Conservation (phyloP, 2,113 vertebrate species). For the Thinocorus orbignyianus region DNA sequence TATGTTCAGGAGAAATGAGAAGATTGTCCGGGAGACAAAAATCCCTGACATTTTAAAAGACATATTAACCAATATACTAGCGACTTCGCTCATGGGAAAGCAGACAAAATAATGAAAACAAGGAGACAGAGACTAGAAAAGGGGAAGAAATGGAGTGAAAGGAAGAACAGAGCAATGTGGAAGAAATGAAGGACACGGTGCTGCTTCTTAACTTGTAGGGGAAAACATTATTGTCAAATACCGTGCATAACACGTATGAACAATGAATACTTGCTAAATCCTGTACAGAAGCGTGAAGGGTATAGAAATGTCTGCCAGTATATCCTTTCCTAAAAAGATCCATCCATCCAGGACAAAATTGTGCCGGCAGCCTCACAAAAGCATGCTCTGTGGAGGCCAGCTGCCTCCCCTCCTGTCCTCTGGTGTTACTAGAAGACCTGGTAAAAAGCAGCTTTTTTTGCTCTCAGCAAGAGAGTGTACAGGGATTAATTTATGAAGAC, state of each 20-base stretch:
- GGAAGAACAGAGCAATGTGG: not conserved
- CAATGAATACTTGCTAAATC: slow-evolving; percentile 12
- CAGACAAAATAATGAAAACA: not conserved
- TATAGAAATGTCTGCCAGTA: not conserved
- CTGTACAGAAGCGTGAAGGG: slow-evolving; percentile 1
- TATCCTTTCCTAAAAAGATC: not conserved
- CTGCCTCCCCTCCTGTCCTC: not conserved
- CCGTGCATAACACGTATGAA: accelerated
- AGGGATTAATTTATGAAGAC: not conserved
- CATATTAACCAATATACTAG: not conserved
- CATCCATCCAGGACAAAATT: not conserved
- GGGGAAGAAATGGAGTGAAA: not conserved
- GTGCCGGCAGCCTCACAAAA: not conserved
- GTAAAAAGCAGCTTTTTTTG: not conserved
- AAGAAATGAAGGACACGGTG: not conserved
- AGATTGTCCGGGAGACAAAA: not conserved
- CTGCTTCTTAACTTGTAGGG: not conserved
- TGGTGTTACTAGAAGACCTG: not conserved
- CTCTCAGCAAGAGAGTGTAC: not conserved
- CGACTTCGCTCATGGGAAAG: not conserved
- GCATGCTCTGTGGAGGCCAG: accelerated
- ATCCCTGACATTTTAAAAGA: not conserved
- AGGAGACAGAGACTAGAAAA: not conserved
- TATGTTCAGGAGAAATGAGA: not conserved
- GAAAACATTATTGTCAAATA: not conserved